A percentile compares a stretch with the other conserved stretches of the same genome.
These are phyloP conservation scores for Meteorus colon DNA, from an alignment of 2,888 invertebrate genomes.

Conservation along the genomic window DNA sequence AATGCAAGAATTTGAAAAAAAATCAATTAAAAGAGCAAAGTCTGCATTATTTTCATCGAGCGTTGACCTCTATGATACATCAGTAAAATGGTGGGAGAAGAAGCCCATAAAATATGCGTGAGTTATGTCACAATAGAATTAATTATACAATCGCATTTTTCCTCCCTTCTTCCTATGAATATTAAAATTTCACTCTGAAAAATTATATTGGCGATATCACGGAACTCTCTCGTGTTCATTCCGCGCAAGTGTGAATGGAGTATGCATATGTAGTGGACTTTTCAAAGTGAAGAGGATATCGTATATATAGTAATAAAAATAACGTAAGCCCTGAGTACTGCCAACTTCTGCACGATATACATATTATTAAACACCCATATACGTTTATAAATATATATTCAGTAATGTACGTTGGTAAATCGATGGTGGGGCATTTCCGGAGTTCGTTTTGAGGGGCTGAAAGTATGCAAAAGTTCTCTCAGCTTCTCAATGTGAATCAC, in stretches of 20 bases:
- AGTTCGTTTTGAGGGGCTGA: slow-evolving; percentile 27
- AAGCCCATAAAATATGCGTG: slow-evolving; percentile 57
- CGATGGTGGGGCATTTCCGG: slow-evolving; percentile 35
- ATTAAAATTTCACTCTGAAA: neutral
- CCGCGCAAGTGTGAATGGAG: neutral
- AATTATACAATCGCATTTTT: neutral
- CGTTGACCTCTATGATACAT: slow-evolving; percentile 52
- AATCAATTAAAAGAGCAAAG: slow-evolving; percentile 20
- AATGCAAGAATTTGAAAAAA: slow-evolving; percentile 21
- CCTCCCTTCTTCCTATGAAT: neutral
- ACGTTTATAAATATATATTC: neutral
- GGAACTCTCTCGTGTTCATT: neutral
- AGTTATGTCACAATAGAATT: slow-evolving; percentile 41
- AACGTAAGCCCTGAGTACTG: neutral
- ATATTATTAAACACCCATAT: neutral
- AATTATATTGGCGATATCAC: slow-evolving; percentile 14
- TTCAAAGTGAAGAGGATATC: neutral
- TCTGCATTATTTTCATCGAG: slow-evolving; percentile 46
- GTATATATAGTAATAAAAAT: neutral
- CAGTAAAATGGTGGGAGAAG: slow-evolving; percentile 55
- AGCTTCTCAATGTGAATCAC: slow-evolving; percentile 33
- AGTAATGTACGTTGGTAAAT: slow-evolving; percentile 5
- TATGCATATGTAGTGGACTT: neutral
- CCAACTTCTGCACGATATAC: slow-evolving; percentile 35
- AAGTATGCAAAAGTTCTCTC: slow-evolving; percentile 29